Evolutionary conservation across 2,113 vertebrate species (phyloP), one percentile per base, ranked within the genome.

Genomic region (Varanus komodoensis): DNA sequence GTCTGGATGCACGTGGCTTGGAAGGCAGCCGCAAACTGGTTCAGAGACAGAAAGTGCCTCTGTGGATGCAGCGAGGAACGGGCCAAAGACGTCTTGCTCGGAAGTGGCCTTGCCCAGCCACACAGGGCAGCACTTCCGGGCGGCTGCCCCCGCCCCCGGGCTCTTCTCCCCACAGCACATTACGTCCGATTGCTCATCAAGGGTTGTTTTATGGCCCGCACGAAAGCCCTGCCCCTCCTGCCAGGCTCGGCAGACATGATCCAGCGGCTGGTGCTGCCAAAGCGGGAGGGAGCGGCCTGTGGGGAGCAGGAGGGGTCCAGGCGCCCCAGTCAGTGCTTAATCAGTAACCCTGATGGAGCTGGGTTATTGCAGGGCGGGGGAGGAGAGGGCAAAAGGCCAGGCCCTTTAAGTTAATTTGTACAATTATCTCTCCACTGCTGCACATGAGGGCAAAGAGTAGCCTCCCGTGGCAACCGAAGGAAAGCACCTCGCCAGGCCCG

Each of bases 401-500:
- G 14, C 93, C 87, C 94, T 93, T 94, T 93, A 89, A 90, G 90
- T 90, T 95, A 95, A 95, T 96, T 96, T 95, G 93, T 96, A 93
- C 89, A 92, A 96, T 95, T 89, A 92, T 96, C 91, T 89, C 92
- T 90, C 87, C 88, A 73, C 78, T 71, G 89, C 81, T 86, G 95
- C 84, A 93, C 90, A 57, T 67, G 80, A 96, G 96, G 95, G 93
- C 96, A 97, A 96, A 97, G 94, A 96, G 74, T 95, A 93, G 93
- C 89, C 93, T 95, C 69, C 91, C 94, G 94, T 95, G 94, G 94
- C 92, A 97, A 96, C 92, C 68, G 87, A 88, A 89, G 67, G 95
- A 95, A 95, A 94, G 88, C 89, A 94, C 89, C 69, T 2, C 6
- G 1, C 17, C 80, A 6, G 21, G 54, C 38, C 14, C 4, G 68